phyloP scores from a whole-genome alignment of 2,113 vertebrate genomes.

The Patagioenas fasciata region DNA sequence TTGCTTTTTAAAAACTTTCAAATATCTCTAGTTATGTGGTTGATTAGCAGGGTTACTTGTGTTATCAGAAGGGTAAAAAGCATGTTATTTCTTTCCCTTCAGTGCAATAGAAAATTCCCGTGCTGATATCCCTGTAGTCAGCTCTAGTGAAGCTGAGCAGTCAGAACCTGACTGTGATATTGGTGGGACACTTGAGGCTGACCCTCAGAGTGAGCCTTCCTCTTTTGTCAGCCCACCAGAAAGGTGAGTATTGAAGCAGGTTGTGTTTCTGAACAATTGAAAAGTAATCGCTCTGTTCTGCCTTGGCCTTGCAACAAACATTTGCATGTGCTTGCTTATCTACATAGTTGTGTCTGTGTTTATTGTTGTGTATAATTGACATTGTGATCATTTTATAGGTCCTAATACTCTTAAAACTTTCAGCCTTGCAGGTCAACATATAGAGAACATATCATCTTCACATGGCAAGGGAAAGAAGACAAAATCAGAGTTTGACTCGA shows the following conservation, averaged over 20 bases:
- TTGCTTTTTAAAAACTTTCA: background rate
- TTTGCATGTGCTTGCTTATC: constrained; percentile 61
- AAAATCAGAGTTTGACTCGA: constrained; percentile 76
- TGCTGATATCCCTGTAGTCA: constrained; percentile 86
- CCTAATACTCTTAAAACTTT: background rate
- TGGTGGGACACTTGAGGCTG: constrained; percentile 82
- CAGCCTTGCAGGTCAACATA: constrained; percentile 80
- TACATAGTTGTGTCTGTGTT: background rate
- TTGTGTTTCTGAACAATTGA: constrained; percentile 5
- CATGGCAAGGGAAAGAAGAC: constrained; percentile 78
- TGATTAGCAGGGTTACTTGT: background rate
- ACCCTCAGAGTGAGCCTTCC: constrained; percentile 80
- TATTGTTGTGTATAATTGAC: background rate
- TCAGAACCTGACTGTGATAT: constrained; percentile 86
- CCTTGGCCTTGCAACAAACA: background rate
- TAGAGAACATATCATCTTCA: constrained; percentile 79
- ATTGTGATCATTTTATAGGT: rapidly evolving
- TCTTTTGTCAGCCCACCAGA: constrained; percentile 83
- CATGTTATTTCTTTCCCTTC: constrained; percentile 84
- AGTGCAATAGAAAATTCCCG: constrained; percentile 90
- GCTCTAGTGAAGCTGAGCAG: constrained; percentile 80
- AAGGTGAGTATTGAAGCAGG: constrained; percentile 82
- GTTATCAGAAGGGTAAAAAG: constrained; percentile 74
- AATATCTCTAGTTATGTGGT: background rate
- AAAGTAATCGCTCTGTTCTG: constrained; percentile 4